phyloP scores from a whole-genome alignment of 2,888 invertebrate genomes.

The Tinea trinotella region DNA sequence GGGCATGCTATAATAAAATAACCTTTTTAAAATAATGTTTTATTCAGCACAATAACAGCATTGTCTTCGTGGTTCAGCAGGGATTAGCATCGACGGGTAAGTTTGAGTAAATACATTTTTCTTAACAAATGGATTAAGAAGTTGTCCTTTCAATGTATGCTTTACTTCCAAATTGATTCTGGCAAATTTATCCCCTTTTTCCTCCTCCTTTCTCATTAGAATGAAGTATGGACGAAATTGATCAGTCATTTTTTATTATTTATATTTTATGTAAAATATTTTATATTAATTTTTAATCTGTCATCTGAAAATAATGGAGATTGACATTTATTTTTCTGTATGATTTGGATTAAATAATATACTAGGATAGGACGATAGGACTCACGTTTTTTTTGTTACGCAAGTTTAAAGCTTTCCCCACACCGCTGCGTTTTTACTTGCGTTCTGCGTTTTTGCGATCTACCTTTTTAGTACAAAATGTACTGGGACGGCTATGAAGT shows the following conservation, averaged over 20 bases:
- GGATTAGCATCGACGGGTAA: conserved; percentile 47
- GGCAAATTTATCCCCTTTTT: conserved; percentile 56
- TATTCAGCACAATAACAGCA: conserved; percentile 50
- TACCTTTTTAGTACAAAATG: too few relatives aligned
- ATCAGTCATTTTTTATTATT: conserved; percentile 30
- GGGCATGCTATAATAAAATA: too few relatives aligned
- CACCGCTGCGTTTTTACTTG: too few relatives aligned
- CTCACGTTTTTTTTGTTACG: too few relatives aligned
- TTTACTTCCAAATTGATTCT: conserved; percentile 58
- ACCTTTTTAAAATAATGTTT: too few relatives aligned
- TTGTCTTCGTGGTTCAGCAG: conserved; percentile 49
- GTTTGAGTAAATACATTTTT: conserved; percentile 51
- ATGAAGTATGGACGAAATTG: conserved; percentile 56
- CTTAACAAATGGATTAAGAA: conserved; percentile 48
- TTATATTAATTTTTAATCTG: not conserved
- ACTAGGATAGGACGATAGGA: too few relatives aligned
- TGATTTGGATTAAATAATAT: too few relatives aligned
- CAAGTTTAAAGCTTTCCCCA: too few relatives aligned
- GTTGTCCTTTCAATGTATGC: conserved; percentile 33
- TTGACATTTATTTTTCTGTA: too few relatives aligned
- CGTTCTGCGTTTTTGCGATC: too few relatives aligned
- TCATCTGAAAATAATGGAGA: not conserved
- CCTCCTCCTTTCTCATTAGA: conserved; percentile 52
- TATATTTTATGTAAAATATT: not conserved
- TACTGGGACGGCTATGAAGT: too few relatives aligned